phyloP scores from a whole-genome alignment of 1,140 invertebrate genomes.

The Saxidomus purpurata region DNA sequence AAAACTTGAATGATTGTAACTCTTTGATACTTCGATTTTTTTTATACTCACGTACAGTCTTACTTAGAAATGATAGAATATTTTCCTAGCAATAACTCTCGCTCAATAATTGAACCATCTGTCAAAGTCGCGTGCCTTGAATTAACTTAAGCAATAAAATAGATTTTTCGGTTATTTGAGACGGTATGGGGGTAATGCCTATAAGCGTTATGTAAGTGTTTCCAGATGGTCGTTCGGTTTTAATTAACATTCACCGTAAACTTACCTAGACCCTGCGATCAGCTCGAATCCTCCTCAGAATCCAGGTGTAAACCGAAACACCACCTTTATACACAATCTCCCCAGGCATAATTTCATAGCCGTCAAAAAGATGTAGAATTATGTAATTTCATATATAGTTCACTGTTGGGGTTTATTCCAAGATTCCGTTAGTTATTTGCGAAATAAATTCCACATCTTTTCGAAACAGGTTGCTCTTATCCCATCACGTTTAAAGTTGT shows the following conservation, averaged over 20 bases:
- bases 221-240: conserved; percentile 24
- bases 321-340: neutral
- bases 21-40: too few species aligned
- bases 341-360: too few species aligned
- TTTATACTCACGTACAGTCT: too few species aligned
- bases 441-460: neutral
- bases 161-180: conserved; percentile 17
- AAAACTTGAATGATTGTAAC: too few species aligned
- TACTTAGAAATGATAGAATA: too few species aligned
- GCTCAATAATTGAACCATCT: conserved; percentile 24
- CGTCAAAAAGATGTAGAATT: neutral
- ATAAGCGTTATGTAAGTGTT: conserved; percentile 32
- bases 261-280: neutral
- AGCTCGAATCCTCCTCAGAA: neutral
- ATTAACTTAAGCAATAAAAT: conserved; percentile 21
- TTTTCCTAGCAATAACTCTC: neutral
- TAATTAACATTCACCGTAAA: conserved; percentile 14
- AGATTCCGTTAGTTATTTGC: neutral
- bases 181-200: conserved; percentile 29
- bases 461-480: conserved; percentile 1
- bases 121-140: conserved; percentile 30
- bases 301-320: conserved; percentile 12
- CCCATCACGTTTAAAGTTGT: neutral
- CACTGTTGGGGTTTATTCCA: neutral
- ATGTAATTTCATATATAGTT: neutral